Evolutionary conservation across 2,888 invertebrate genomes (phyloP), one percentile per base, ranked within the genome.

Genomic region (Sphaeridia pumilis): DNA sequence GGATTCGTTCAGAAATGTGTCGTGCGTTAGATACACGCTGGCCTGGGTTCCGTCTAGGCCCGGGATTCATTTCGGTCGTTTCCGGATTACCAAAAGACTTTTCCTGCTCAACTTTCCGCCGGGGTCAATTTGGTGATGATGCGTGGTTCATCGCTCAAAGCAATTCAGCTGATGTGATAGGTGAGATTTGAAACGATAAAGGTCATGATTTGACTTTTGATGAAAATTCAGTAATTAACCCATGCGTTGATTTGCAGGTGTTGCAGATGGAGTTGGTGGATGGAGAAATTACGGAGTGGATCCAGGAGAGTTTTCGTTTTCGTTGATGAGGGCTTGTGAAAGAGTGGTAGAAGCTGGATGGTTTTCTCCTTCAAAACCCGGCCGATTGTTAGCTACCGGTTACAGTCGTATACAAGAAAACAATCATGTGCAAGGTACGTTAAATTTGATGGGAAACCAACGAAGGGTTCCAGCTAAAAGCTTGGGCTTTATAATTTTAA

Each of bases 211-310:
- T n/a, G n/a, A n/a, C n/a, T n/a, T 7, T 31, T 10, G 31, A 7
- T 14, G 14, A 14, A 31, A 7, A 10, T 31, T 31, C 14, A 31
- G 14, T 31, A 31, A 10, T 31, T 7, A 14, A 10, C 31, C 31
- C 31, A 31, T 14, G 14, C 31, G 31, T 31, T n/a, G n/a, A n/a
- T n/a, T 31, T 31, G 7, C 68, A 93, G 97, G 95, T 69, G 94
- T 97, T 65, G 97, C 97, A 56, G 97, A 97, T 73, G 97, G 97
- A 60, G 97, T 97, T 50, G 97, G 97, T 52, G 97, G 97, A 48
- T 97, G 97, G 97, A 79, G 94, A 67, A 86, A 87, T 59, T 94
- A 95, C 71, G 97, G 95, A 48, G 87, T 97, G 65, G 95, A 97
- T 73, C 95, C 97, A 1, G 94, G 95, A 48, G 86, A 87, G 70